Conservation (phyloP, 1,140 invertebrate species). For the Apis dorsata region DNA sequence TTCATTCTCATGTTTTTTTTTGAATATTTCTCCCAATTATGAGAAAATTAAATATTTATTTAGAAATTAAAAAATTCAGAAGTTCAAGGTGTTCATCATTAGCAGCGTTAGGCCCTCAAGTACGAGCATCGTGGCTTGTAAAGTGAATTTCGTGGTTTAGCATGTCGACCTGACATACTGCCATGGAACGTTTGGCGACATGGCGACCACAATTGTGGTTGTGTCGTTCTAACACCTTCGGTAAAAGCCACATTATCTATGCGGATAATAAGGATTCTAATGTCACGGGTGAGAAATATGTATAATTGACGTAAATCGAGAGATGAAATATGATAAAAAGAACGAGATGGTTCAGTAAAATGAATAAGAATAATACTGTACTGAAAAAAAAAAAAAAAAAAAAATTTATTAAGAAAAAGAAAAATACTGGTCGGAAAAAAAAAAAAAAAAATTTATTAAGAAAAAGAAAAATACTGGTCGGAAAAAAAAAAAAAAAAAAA, state of each 20-base stretch:
- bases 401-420: too few species aligned
- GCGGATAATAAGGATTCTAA: conserved; percentile 22
- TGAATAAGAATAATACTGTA: too few species aligned
- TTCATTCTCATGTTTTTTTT: background rate
- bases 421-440: too few species aligned
- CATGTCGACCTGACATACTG: conserved; percentile 39
- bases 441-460: too few species aligned
- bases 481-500: background rate
- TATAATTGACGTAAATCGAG: too few species aligned
- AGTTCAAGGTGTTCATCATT: background rate
- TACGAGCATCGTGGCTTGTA: conserved; percentile 28
- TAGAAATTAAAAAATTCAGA: background rate
- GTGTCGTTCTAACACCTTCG: conserved; percentile 45
- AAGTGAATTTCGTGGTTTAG: conserved; percentile 48
- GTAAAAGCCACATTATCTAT: conserved; percentile 29
- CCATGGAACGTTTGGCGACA: conserved; percentile 47
- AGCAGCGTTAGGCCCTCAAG: background rate
- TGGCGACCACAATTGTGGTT: conserved; percentile 45
- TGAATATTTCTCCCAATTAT: too few species aligned
- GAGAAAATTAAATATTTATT: background rate
- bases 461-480: too few species aligned
- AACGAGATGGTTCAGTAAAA: too few species aligned
- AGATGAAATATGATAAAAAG: too few species aligned
- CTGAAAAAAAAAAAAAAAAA: too few species aligned
- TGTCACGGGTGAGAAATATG: too few species aligned